Evolutionary conservation across 2,113 vertebrate genomes (phyloP), one percentile per base, ranked within the genome.

Genomic region (Dicentrarchus labrax): DNA sequence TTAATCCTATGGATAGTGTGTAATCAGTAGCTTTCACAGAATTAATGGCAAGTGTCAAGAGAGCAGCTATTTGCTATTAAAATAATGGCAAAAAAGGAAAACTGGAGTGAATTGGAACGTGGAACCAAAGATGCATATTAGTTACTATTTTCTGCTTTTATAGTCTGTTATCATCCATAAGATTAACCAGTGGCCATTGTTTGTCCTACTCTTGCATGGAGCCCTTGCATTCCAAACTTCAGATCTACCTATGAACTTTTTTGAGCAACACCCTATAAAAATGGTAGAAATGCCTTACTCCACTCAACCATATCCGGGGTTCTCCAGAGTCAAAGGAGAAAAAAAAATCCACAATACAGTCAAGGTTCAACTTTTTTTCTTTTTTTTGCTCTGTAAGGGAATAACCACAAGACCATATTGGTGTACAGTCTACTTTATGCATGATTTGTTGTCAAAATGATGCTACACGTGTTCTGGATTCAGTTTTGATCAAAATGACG

Each of bases 371-470:
- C 43, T 13, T 57, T 3, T 17, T 66, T 76, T 65, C 15, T 48
- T 91, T 2, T 16, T 78, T 94, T 94, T 59, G 53, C 88, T 96
- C 92, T 95, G 95, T 91, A 95, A 96, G 94, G 95, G 95, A 93
- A 95, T 80, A 96, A 93, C 90, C 94, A 96, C 94, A 92, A 68
- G 90, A 93, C 91, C 69, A 66, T 72, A 85, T 24, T 93, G 79
- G 89, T 95, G 91, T 93, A 87, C 93, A 93, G 94, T 96, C 94
- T 95, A 92, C 92, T 95, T 94, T 91, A 94, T 95, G 89, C 93
- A 94, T 84, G 64, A 81, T 86, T 82, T 95, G 83, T 94, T 93
- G 88, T 95, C 87, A 73, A 88, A 66, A 75, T 69, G 15, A 85
- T 79, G 24, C 61, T 68, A 65, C 66, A 79, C 67, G 54, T 6